Base-by-base conservation (phyloP, 2,888 invertebrate species). In the Macrophya annulata region DNA sequence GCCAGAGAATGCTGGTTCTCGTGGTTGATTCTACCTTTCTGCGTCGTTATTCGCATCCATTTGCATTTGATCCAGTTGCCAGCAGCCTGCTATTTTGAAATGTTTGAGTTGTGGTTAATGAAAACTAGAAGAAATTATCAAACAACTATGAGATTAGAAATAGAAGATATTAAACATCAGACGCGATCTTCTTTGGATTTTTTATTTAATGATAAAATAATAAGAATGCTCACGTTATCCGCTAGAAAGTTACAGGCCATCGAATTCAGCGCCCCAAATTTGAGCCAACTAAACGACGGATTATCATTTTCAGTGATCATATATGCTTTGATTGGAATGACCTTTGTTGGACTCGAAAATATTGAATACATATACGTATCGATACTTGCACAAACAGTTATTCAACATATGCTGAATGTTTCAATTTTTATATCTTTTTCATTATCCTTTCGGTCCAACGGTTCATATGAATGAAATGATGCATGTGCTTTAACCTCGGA, bases 11-110 rank as follows among this genome's bases (percentile, higher is more conserved):
- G 55, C 37, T 37, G 51, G 45, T 77, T 77, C 77, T 77, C 55
- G 48, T 45, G 65, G 81, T 79, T 77, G 81, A 79, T 85, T 85
- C 81, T 68, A 71, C 81, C 76, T 84, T 84, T 84, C 62, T 21
- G 43, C 76, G 51, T 77, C 77, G 77, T 25, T 77, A 59, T 76
- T 84, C 74, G 85, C 62, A 85, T 85, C 45, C 65, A 85, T 85
- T 85, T 83, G 85, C 81, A 85, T 85, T 45, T 85, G 81, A 85
- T 85, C 85, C 81, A 81, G 37, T 85, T 68, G 25, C 81, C 48
- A 37, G 15, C 82, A 25, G 65, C 37, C 65, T 45, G n/a, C 51
- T 37, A 51, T 25, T 21, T 31, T 37, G 12, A 31, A 55, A 8
- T 4, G 45, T 77, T 77, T 77, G 68, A 68, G 37, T 37, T 17